Evolutionary conservation across 2,797 vertebrate species (phyloP), one percentile per base, ranked within the genome.

Genomic region (Lagodon rhomboides): DNA sequence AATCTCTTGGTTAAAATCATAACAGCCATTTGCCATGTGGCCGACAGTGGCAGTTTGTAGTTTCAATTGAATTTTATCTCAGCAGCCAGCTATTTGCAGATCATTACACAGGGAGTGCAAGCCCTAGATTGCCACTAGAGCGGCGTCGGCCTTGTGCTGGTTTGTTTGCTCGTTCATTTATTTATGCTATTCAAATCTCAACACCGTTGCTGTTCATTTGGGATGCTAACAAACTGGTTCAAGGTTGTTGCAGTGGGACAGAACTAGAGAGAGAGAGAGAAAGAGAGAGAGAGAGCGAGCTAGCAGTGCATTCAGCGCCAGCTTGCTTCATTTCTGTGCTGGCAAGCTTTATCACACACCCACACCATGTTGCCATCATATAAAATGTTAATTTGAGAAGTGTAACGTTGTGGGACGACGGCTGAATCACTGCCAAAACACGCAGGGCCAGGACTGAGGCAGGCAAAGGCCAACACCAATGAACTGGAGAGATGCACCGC

Each of bases 91-190:
- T 93, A 94, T 95, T 94, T 95, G 93, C 92, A 92, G 91, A 92
- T 94, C 92, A 91, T 94, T 94, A 94, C 87, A 87, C 83, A 68
- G 84, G 46, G 84, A 89, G 85, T 62, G 80, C 79, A 65, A 74
- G 84, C 86, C 85, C 83, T 69, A 80, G 87, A 93, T 90, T 91
- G 89, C 87, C 90, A 81, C 86, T 59, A 79, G 80, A 92, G 84
- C 68, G 4, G 72, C 65, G 68, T 81, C 68, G 51, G 89, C 86
- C 89, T 85, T 83, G 87, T 75, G 87, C 77, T 76, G 75, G 79
- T 88, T 90, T 94, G 92, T 95, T 95, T 94, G 90, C 91, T 84
- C 75, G 27, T 91, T 93, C 88, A 91, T 94, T 94, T 93, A 93
- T 94, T 95, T 93, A 91, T 92, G 89, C 86, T 92, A 85, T 91